Base-by-base conservation (phyloP, 2,113 vertebrate genomes). In the Saguinus imperator region DNA sequence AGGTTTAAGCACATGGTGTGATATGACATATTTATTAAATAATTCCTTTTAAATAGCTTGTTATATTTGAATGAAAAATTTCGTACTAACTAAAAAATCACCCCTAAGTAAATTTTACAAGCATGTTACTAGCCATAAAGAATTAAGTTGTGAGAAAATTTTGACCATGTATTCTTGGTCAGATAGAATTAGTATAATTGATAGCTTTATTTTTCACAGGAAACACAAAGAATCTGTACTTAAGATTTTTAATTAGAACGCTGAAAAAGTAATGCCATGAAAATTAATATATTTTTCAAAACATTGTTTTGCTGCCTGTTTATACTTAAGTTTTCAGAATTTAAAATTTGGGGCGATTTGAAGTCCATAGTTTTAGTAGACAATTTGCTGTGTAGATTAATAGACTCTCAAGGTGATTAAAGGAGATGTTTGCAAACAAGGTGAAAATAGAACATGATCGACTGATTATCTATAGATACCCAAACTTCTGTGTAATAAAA, bases 41-140 rank as follows among this genome's bases (percentile, higher is more conserved):
- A 58, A 68, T 87, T 79, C 58, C 12, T 94, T 82, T 86, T 43
- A 88, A 80, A 5, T 45, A 58, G 27, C 32, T 20, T 75, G 52
- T 68, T 88, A 20, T 7, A 45, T 91, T 73, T 82, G 79, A 86
- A 50, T 79, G 40, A 76, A 68, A 83, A 52, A 58, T 61, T 80
- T 88, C 66, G 17, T 61, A 32, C 68, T 86, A 40, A 77, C 70
- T 94, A 48, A 68, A 91, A 95, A 93, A 64, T 84, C 32, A 35
- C 32, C 45, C 48, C 45, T 25, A 55, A 83, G 75, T 89, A 87
- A 50, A 92, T 93, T 95, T 91, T 57, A 55, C 72, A 90, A 68
- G 50, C 43, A 12, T 80, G 40, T 84, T 73, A 81, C 57, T 87
- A 82, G 58, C 50, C 52, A 52, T 43, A 25, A 6, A 87, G 80